Conservation (phyloP, 2,888 invertebrate genomes). For the Andrena praecox region DNA sequence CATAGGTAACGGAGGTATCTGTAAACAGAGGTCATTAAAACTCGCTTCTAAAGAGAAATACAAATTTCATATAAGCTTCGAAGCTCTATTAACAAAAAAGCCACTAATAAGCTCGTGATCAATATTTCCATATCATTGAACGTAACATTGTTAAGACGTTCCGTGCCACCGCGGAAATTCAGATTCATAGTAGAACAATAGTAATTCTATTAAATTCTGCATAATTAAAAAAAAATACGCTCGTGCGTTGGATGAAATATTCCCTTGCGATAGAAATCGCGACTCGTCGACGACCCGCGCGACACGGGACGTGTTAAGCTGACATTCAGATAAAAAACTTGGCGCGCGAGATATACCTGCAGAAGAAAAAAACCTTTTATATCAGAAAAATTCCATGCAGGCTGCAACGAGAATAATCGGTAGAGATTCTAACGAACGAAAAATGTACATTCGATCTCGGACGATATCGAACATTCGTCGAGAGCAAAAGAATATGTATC, state of each 20-base stretch:
- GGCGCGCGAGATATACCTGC: constrained; percentile 74
- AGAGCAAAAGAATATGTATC: background rate
- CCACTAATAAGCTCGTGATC: constrained; percentile 1
- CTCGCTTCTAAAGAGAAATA: background rate
- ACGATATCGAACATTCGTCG: background rate
- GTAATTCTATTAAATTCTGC: no score
- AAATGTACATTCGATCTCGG: background rate
- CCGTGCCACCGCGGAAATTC: no score
- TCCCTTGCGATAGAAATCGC: no score
- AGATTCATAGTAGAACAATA: no score
- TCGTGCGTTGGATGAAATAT: no score
- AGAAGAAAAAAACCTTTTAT: constrained; percentile 81
- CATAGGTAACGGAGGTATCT: constrained; percentile 84
- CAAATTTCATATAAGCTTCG: background rate
- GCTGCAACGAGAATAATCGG: constrained; percentile 77
- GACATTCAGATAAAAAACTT: constrained; percentile 19
- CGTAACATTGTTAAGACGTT: background rate
- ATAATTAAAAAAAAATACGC: no score
- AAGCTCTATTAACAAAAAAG: background rate
- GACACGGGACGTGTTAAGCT: background rate
- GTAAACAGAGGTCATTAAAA: constrained; percentile 17
- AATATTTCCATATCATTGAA: constrained; percentile 7
- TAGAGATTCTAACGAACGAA: constrained; percentile 32
- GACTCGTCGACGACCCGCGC: no score
- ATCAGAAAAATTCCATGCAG: constrained; percentile 81